Conservation (phyloP, 2,888 invertebrate species). For the Hydriomena furcata region DNA sequence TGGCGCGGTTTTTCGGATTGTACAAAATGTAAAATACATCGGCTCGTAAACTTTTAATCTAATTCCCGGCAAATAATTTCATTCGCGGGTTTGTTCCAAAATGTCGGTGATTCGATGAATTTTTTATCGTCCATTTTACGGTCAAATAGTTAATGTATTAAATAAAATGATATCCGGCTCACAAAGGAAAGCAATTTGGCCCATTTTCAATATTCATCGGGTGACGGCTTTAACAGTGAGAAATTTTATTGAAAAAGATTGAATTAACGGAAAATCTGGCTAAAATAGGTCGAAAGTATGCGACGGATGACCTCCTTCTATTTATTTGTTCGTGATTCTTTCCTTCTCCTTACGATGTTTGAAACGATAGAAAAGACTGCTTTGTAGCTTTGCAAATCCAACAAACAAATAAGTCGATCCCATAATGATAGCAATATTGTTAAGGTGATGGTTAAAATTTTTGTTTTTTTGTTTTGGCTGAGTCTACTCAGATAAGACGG, state of each 20-base stretch:
- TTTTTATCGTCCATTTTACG: conserved; percentile 23
- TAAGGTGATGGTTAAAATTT: no score
- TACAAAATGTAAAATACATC: conserved; percentile 16
- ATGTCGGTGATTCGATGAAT: conserved; percentile 15
- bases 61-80: conserved; percentile 11
- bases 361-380: no score
- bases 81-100: conserved; percentile 13
- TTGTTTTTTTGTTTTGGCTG: no score
- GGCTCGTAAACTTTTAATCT: conserved; percentile 22
- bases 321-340: neutral
- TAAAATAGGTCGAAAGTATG: conserved; percentile 2
- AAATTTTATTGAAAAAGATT: conserved; percentile 25
- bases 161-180: conserved; percentile 25
- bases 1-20: conserved; percentile 7
- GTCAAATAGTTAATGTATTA: conserved; percentile 33
- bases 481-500: no score
- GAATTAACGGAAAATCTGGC: conserved; percentile 16
- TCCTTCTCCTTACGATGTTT: no score
- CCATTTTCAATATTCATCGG: conserved; percentile 24
- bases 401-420: no score
- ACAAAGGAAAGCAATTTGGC: conserved; percentile 31
- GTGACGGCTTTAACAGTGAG: conserved; percentile 10
- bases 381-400: no score
- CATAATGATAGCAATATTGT: no score
- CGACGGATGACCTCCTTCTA: neutral